Percentiles rank a stretch among this genome's conserved stretches.
Evolutionary conservation across 2,113 vertebrate genomes (phyloP).

Genomic region (Myiozetetes cayanensis): DNA sequence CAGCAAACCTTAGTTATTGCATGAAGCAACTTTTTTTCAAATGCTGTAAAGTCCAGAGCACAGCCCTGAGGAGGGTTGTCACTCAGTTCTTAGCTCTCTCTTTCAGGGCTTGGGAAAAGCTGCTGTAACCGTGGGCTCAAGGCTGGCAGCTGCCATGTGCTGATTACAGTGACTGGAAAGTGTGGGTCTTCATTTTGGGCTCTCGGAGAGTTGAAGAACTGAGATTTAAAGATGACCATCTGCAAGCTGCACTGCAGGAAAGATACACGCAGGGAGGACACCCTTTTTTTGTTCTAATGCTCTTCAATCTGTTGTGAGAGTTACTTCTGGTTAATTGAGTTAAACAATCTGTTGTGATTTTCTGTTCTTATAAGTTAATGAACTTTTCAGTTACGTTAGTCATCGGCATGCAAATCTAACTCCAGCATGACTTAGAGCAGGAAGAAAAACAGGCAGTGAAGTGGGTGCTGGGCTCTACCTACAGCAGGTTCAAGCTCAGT

Average conservation of each 20-base stretch:
- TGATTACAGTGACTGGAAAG: background rate
- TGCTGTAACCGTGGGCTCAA: background rate
- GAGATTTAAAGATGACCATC: slow-evolving; percentile 6
- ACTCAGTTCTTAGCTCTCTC: background rate
- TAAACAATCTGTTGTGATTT: slow-evolving; percentile 48
- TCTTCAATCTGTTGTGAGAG: slow-evolving; percentile 27
- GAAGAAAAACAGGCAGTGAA: background rate
- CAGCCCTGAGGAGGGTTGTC: background rate
- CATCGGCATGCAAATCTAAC: background rate
- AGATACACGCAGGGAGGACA: background rate
- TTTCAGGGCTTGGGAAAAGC: background rate
- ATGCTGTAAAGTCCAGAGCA: background rate
- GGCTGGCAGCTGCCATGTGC: background rate
- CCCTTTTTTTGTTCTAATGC: slow-evolving; percentile 36
- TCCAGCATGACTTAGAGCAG: background rate
- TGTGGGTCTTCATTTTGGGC: background rate
- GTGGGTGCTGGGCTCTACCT: background rate
- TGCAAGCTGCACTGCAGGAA: background rate
- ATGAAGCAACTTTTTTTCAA: background rate
- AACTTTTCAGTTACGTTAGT: background rate
- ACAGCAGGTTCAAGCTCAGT: background rate
- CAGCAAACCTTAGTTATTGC: background rate
- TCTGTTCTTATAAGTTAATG: background rate
- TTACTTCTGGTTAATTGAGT: slow-evolving; percentile 32
- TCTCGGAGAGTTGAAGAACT: background rate